These are phyloP conservation scores for Hemichromis elongatus DNA, from an alignment of 2,113 vertebrate genomes.

Conservation along the genomic window DNA sequence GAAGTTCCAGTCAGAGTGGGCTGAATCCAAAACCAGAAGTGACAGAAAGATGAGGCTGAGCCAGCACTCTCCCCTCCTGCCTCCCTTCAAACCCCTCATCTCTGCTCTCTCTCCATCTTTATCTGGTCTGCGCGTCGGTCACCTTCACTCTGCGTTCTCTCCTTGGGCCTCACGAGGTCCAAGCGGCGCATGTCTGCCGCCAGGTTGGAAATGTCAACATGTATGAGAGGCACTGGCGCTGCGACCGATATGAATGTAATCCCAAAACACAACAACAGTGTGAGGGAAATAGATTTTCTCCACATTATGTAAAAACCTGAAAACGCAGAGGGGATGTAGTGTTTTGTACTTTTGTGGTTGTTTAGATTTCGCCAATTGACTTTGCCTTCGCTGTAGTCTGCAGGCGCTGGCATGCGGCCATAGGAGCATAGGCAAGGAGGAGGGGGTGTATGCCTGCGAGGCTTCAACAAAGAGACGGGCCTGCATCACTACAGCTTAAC, in stretches of 20 bases:
- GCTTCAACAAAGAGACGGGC: slow-evolving; percentile 35
- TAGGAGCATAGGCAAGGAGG: not conserved
- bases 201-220: slow-evolving; percentile 14
- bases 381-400: slow-evolving; percentile 45
- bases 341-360: slow-evolving; percentile 54
- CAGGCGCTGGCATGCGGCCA: slow-evolving; percentile 31
- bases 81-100: not conserved
- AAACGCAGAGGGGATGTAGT: slow-evolving; percentile 8
- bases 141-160: slow-evolving; percentile 14
- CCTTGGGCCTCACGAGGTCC: not conserved
- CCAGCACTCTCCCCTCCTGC: slow-evolving; percentile 16
- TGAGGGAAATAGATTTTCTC: slow-evolving; percentile 24
- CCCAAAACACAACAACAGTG: slow-evolving; percentile 43
- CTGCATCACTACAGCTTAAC: slow-evolving; percentile 56
- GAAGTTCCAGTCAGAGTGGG: slow-evolving; percentile 16
- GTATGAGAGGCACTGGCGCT: slow-evolving; percentile 31
- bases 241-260: slow-evolving; percentile 41
- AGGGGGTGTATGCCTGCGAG: slow-evolving; percentile 18
- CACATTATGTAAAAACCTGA: not conserved
- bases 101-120: not conserved
- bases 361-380: slow-evolving; percentile 61
- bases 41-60: slow-evolving; percentile 40
- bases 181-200: slow-evolving; percentile 13
- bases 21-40: slow-evolving; percentile 46
- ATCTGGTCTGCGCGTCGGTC: slow-evolving; percentile 27